Percentiles rank a stretch among this genome's conserved stretches.
Evolutionary conservation across 2,888 invertebrate genomes (phyloP).

Genomic region (Horisme vitalbata): DNA sequence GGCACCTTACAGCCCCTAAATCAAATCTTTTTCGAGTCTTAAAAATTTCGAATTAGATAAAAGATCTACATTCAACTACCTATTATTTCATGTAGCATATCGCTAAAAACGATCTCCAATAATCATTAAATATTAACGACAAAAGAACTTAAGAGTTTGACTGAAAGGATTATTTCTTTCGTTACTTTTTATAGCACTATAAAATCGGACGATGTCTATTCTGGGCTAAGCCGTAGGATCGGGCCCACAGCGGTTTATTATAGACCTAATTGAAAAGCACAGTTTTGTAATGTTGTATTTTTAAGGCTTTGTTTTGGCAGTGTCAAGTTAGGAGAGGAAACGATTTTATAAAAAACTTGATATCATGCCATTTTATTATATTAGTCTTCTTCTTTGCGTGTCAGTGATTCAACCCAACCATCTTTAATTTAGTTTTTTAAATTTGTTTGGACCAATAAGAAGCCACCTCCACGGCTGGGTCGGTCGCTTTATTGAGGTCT

Average conservation of each 20-base stretch:
- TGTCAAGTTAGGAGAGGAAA: neutral
- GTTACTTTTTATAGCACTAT: constrained; percentile 20
- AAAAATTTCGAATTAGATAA: too few relatives aligned
- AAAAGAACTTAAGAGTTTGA: constrained; percentile 4
- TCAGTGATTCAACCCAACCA: too few relatives aligned
- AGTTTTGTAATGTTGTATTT: neutral
- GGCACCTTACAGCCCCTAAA: too few relatives aligned
- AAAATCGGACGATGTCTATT: constrained; percentile 19
- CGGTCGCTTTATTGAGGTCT: too few relatives aligned
- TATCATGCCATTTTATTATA: too few relatives aligned
- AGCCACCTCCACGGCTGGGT: too few relatives aligned
- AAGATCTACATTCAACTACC: too few relatives aligned
- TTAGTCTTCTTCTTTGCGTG: too few relatives aligned
- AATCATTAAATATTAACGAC: constrained; percentile 12
- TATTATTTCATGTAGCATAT: too few relatives aligned
- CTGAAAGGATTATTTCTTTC: constrained; percentile 14
- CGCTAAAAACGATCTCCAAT: neutral
- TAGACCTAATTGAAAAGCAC: neutral
- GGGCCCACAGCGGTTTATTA: constrained; percentile 3
- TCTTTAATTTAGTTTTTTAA: too few relatives aligned
- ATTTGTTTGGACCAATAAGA: too few relatives aligned
- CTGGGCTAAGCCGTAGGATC: constrained; percentile 32
- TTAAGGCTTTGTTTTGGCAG: neutral
- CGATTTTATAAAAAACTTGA: neutral
- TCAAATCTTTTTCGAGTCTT: too few relatives aligned